Conservation (phyloP, 35 echinoderm and acorn worm species). For the Stichopus chloronotus region DNA sequence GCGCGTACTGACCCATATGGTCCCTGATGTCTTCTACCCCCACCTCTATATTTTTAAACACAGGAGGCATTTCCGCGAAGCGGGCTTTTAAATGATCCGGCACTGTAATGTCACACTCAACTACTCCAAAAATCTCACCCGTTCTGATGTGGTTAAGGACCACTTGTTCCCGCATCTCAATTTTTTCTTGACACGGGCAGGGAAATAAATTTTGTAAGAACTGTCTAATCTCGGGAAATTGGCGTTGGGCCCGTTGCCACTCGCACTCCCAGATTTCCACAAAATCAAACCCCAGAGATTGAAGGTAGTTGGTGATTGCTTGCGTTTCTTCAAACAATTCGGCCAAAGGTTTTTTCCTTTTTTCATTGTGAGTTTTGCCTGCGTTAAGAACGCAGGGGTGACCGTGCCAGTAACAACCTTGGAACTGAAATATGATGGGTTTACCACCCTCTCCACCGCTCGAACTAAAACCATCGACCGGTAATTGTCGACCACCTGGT, state of each 20-base stretch:
- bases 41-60: constrained; percentile 51
- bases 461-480: no score
- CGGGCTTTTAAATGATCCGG: constrained; percentile 13
- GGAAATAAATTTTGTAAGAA: constrained; percentile 25
- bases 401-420: no score
- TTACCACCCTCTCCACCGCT: neutral
- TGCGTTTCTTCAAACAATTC: no score
- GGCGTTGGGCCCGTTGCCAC: neutral
- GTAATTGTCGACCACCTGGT: no score
- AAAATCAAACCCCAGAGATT: neutral
- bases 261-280: constrained; percentile 52
- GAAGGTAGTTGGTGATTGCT: neutral
- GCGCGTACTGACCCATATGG: neutral
- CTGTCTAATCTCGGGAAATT: neutral
- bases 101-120: constrained; percentile 36
- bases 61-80: constrained; percentile 23
- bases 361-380: neutral
- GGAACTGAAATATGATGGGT: constrained; percentile 32
- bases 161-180: neutral
- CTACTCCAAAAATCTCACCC: neutral
- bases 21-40: neutral
- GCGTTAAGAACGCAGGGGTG: no score
- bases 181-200: constrained; percentile 1
- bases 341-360: neutral
- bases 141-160: neutral